Percentiles rank a stretch among this genome's conserved stretches.
Evolutionary conservation across 1,140 invertebrate species (phyloP).

Genomic region (Drosophila burlai): DNA sequence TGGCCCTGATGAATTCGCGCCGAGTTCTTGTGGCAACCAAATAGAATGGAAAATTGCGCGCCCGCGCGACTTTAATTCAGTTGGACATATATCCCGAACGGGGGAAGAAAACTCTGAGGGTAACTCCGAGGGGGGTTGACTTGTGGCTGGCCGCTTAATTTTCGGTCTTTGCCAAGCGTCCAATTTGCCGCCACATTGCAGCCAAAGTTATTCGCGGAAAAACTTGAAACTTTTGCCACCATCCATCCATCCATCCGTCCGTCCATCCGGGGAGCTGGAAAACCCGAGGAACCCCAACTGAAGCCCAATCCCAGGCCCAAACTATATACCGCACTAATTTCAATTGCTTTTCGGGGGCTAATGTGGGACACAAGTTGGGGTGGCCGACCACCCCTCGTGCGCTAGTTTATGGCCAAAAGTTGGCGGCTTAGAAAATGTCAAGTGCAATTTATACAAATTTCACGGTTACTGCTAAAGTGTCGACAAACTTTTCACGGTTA

Average conservation of each 20-base stretch:
- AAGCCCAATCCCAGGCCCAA: conserved; percentile 15
- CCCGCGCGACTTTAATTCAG: conserved; percentile 62
- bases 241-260: conserved; percentile 7
- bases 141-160: conserved; percentile 74
- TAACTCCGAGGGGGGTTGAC: conserved; percentile 1
- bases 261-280: conserved; percentile 13
- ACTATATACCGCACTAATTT: conserved; percentile 61
- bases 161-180: conserved; percentile 65
- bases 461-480: conserved; percentile 64
- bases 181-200: conserved; percentile 82
- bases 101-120: neutral
- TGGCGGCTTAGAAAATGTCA: conserved; percentile 60
- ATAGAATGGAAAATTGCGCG: conserved; percentile 73
- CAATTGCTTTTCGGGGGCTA: conserved; percentile 65
- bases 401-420: conserved; percentile 65
- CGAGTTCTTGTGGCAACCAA: conserved; percentile 61
- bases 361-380: conserved; percentile 55
- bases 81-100: conserved; percentile 54
- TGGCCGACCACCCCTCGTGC: neutral
- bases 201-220: conserved; percentile 61
- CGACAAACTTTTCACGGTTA: conserved; percentile 65
- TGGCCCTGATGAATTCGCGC: conserved; percentile 42
- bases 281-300: neutral
- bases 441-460: conserved; percentile 83
- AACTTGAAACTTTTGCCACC: conserved; percentile 57